phyloP scores from a whole-genome alignment of 2,888 invertebrate genomes.

The Drosophila aldrichi region DNA sequence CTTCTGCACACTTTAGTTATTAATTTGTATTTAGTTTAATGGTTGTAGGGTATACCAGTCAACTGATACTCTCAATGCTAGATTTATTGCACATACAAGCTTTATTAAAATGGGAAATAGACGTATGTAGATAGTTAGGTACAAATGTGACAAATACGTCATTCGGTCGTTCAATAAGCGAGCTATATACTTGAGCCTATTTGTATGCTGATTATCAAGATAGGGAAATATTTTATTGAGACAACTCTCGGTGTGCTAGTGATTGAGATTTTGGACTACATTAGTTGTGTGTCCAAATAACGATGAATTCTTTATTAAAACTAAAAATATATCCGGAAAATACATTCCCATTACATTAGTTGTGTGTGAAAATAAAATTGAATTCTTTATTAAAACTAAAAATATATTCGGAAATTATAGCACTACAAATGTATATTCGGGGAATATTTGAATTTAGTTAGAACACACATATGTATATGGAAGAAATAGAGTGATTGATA shows the following conservation, averaged over 20 bases:
- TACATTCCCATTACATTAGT: too few relatives aligned
- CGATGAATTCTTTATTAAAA: too few relatives aligned
- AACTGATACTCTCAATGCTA: background rate
- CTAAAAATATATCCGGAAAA: too few relatives aligned
- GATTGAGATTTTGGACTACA: background rate
- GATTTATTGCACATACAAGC: background rate
- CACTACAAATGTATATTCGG: too few relatives aligned
- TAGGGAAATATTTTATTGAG: constrained; percentile 7
- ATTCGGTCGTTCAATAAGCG: background rate
- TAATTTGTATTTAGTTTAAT: background rate
- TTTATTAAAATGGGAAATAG: background rate
- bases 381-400: too few relatives aligned
- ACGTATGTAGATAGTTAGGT: background rate
- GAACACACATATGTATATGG: too few relatives aligned
- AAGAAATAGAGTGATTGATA: too few relatives aligned
- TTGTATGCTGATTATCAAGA: constrained; percentile 20
- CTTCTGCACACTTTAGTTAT: background rate
- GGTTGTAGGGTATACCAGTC: background rate
- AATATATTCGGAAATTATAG: too few relatives aligned
- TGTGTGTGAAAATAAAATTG: background rate
- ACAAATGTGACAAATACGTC: constrained; percentile 6
- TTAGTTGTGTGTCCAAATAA: background rate
- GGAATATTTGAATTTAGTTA: too few relatives aligned
- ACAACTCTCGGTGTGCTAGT: constrained; percentile 4
- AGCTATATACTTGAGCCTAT: background rate